These are phyloP conservation scores for Pteronotus mesoamericanus DNA, from an alignment of 2,797 vertebrate species.

Conservation along the genomic window DNA sequence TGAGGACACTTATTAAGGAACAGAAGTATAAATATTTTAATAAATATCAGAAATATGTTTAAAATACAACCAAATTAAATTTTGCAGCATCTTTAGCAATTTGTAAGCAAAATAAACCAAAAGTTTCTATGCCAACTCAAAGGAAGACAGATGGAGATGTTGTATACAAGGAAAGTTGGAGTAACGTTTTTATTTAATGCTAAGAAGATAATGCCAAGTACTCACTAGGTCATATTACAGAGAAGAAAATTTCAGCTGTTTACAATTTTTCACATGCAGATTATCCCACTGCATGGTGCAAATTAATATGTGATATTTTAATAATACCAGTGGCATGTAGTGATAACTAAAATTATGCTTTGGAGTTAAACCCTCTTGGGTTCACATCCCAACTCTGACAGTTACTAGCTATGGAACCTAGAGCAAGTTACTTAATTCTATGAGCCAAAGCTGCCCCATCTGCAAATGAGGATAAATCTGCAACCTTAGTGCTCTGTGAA, in stretches of 20 bases:
- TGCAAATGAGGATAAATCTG: neutral
- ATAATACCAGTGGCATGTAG: neutral
- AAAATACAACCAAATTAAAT: conserved; percentile 47
- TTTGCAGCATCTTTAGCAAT: conserved; percentile 23
- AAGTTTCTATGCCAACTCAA: conserved; percentile 23
- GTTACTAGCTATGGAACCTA: neutral
- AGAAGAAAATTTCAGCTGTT: conserved; percentile 20
- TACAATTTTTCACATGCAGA: conserved; percentile 21
- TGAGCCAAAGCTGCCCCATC: neutral
- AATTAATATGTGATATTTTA: conserved; percentile 34
- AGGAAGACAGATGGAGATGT: conserved; percentile 44
- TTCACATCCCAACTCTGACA: neutral
- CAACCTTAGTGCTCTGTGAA: neutral
- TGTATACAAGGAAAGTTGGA: conserved; percentile 48
- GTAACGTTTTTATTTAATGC: conserved; percentile 46
- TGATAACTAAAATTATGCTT: neutral
- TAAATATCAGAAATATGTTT: conserved; percentile 32
- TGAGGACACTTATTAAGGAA: neutral
- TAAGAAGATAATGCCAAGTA: conserved; percentile 26
- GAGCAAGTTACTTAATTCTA: neutral
- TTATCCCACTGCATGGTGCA: neutral
- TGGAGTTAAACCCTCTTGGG: neutral
- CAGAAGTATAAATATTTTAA: conserved; percentile 33
- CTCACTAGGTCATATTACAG: conserved; percentile 28
- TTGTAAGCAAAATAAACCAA: conserved; percentile 57